Conservation (phyloP, 2,888 invertebrate species). For the Ptilodon capucinus region DNA sequence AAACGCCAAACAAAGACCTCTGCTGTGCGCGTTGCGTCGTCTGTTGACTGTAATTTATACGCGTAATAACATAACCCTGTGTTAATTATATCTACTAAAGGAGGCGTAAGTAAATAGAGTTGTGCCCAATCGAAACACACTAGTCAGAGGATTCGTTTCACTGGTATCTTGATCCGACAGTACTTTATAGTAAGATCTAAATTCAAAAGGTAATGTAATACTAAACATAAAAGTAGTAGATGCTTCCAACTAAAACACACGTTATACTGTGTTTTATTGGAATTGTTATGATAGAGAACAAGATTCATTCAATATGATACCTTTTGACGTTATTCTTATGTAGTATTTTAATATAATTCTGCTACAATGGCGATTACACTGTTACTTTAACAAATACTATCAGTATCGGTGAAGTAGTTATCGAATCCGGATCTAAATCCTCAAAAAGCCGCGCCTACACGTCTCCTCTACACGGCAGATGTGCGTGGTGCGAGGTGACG, state of each 20-base stretch:
- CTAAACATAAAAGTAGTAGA: too few relatives aligned
- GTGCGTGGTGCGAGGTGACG: conserved; percentile 32
- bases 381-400: too few relatives aligned
- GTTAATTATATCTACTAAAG: conserved; percentile 26
- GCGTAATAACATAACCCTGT: conserved; percentile 26
- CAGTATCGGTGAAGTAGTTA: not conserved
- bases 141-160: not conserved
- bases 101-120: conserved; percentile 6
- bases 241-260: too few relatives aligned
- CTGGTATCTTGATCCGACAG: not conserved
- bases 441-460: conserved; percentile 1
- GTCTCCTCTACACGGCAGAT: conserved; percentile 7
- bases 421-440: not conserved
- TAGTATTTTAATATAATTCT: too few relatives aligned
- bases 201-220: too few relatives aligned
- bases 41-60: conserved; percentile 32
- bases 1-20: conserved; percentile 36
- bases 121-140: not conserved
- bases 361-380: too few relatives aligned
- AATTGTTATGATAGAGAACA: too few relatives aligned
- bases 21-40: conserved; percentile 12
- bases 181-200: too few relatives aligned
- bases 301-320: too few relatives aligned
- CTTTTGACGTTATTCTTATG: too few relatives aligned
- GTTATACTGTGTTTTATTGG: too few relatives aligned